Evolutionary conservation across 64 coral and sea anemone genomes (phyloP).

Genomic region (Astreopora myriophthalma): DNA sequence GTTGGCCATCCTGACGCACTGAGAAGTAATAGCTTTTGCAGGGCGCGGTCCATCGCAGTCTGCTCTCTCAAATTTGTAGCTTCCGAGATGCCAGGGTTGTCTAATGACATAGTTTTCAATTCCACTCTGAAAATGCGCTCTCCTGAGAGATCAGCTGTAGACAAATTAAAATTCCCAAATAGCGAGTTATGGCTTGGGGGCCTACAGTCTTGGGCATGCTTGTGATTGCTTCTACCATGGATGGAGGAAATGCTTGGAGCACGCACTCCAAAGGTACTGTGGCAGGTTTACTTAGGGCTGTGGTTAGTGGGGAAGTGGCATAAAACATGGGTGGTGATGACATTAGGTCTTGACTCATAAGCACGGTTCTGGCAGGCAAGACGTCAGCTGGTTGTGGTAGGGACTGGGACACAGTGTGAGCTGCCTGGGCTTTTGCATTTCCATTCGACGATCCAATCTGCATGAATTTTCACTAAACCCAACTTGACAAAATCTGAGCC

Average conservation of each 20-base stretch:
- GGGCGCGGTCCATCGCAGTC: background rate
- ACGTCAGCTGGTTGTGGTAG: background rate
- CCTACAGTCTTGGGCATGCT: slow-evolving; percentile 28
- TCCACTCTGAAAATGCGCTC: background rate
- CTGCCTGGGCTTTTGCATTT: background rate
- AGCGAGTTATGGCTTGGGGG: slow-evolving; percentile 13
- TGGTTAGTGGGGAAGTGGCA: background rate
- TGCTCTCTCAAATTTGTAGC: background rate
- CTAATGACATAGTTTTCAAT: background rate
- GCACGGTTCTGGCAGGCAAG: background rate
- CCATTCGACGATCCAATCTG: slow-evolving; percentile 31
- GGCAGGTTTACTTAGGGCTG: background rate
- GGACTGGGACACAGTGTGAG: background rate
- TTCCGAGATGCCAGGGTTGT: background rate
- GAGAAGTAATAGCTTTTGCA: background rate
- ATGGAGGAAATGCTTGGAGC: slow-evolving; percentile 30
- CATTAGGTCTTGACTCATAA: slow-evolving; percentile 16
- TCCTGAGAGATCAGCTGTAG: background rate
- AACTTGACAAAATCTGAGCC: slow-evolving; percentile 50
- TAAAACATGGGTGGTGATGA: slow-evolving; percentile 17
- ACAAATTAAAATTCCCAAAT: slow-evolving; percentile 36
- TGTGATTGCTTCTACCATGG: slow-evolving; percentile 54
- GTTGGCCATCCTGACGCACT: background rate
- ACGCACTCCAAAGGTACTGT: slow-evolving; percentile 31
- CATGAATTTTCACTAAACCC: slow-evolving; percentile 44